Conservation (phyloP, 2,888 invertebrate species). For the Cynaeus angustus region DNA sequence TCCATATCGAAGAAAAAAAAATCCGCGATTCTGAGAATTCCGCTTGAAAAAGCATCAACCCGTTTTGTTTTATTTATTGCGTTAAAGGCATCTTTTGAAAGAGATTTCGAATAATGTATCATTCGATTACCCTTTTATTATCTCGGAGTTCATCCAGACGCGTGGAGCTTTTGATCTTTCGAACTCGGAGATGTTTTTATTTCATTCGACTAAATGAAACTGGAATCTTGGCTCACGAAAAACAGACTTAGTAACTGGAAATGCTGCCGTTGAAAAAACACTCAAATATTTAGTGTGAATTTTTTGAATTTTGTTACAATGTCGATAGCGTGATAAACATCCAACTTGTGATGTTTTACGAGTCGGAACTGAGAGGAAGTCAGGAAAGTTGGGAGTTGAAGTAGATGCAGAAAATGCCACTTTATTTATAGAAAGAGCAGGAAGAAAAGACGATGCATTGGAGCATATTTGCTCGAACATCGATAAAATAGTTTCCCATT, state of each 20-base stretch:
- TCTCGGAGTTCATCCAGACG: slow-evolving; percentile 26
- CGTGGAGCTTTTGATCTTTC: slow-evolving; percentile 26
- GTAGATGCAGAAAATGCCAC: slow-evolving; percentile 8
- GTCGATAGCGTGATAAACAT: slow-evolving; percentile 3
- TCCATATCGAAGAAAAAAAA: not conserved
- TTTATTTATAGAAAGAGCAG: not conserved
- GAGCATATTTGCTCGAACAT: too few species aligned
- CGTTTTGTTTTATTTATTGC: slow-evolving; percentile 32
- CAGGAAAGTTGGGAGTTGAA: not conserved
- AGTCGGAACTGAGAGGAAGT: not conserved
- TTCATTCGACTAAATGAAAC: slow-evolving; percentile 17
- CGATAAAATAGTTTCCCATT: too few species aligned
- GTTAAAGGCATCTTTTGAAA: slow-evolving; percentile 8
- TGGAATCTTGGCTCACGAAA: not conserved
- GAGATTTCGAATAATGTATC: slow-evolving; percentile 35
- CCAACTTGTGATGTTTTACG: slow-evolving; percentile 3
- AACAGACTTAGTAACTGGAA: slow-evolving; percentile 12
- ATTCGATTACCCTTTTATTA: slow-evolving; percentile 35
- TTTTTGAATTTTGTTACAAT: slow-evolving; percentile 13
- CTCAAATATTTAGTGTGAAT: too few species aligned
- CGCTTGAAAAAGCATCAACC: not conserved
- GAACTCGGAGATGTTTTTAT: slow-evolving; percentile 20
- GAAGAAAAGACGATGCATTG: too few species aligned
- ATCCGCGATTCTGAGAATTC: not conserved
- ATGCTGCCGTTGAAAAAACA: not conserved